Evolutionary conservation across 2,113 vertebrate species (phyloP), one percentile per base, ranked within the genome.

Genomic region (Malurus alboscapulatus): DNA sequence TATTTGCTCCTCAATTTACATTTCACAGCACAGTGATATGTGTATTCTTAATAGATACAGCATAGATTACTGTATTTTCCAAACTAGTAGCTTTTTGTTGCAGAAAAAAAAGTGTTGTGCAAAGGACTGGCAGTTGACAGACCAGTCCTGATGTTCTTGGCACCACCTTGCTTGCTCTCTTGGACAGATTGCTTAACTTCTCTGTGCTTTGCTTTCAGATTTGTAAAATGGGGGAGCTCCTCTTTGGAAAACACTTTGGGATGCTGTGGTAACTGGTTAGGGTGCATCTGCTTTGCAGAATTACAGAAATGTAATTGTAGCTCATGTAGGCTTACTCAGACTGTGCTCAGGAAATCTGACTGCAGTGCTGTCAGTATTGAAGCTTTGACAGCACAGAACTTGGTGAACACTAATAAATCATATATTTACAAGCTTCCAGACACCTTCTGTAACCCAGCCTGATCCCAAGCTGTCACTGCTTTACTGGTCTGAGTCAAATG

Each of bases 201-300:
- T 96, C 91, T 96, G 75, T 95, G 91, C 94, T 96, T 94, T 87
- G 68, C 84, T 96, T 95, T 96, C 94, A 96, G 93, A 94, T 93
- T 17, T 93, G 54, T 96, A 94, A 83, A 93, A 91, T 82, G 84
- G 89, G 96, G 91, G 71, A 96, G 65, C 84, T 89, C 78, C 58
- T 75, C 84, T 92, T 94, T 96, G 95, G 94, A 94, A 96, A 95
- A 61, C 91, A 79, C 91, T 96, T 91, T 94, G 92, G 95, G 92
- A 95, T 94, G 61, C 81, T 89, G 91, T 96, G 92, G 96, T 95
- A 96, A 94, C 95, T 73, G 78, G 84, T 87, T 85, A 96, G 96
- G 90, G 72, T 62, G n/a, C 63, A 88, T 77, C 68, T 80, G 79
- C 79, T 83, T 48, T 66, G 55, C 92, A 93, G 88, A 80, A 67